A percentile compares a stretch with the other conserved stretches of the same genome.
Conservation (phyloP, 2,113 vertebrate species). For the Puffinus mauretanicus region DNA sequence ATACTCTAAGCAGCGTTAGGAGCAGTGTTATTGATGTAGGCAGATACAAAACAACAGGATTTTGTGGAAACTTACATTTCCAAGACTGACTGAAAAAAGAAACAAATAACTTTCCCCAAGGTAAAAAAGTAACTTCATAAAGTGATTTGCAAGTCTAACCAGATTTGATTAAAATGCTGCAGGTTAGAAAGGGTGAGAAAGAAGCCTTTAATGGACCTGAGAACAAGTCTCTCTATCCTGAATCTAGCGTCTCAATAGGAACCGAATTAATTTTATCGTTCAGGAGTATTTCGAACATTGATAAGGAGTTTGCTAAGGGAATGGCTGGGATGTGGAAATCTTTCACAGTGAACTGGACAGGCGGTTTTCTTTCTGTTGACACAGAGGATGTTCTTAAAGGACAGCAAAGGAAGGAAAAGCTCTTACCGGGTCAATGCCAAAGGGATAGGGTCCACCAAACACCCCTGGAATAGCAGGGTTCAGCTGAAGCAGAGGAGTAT, state of each 20-base stretch:
- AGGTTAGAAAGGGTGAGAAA: not conserved
- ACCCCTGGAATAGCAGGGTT: slow-evolving; percentile 86
- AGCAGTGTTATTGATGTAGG: not conserved
- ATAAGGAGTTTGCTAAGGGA: not conserved
- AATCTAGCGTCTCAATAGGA: not conserved
- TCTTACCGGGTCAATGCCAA: slow-evolving; percentile 96
- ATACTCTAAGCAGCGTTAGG: too few relatives aligned
- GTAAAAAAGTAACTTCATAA: not conserved
- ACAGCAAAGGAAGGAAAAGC: not conserved
- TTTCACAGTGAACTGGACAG: not conserved
- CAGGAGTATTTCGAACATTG: not conserved
- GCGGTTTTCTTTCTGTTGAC: not conserved
- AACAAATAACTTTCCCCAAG: not conserved
- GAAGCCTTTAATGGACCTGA: not conserved
- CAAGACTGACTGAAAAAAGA: not conserved
- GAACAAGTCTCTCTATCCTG: not conserved
- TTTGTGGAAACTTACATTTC: not conserved
- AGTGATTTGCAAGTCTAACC: not conserved
- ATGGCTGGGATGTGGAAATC: not conserved
- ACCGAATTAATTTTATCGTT: rapidly evolving
- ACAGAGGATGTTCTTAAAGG: not conserved
- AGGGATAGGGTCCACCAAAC: slow-evolving; percentile 90
- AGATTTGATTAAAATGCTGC: not conserved
- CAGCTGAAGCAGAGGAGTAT: slow-evolving; percentile 82
- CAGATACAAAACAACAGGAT: not conserved